Percentiles rank a stretch among this genome's conserved stretches.
These are phyloP conservation scores for Halcyon chelicuti DNA, from an alignment of 2,797 vertebrate genomes.

Conservation along the genomic window DNA sequence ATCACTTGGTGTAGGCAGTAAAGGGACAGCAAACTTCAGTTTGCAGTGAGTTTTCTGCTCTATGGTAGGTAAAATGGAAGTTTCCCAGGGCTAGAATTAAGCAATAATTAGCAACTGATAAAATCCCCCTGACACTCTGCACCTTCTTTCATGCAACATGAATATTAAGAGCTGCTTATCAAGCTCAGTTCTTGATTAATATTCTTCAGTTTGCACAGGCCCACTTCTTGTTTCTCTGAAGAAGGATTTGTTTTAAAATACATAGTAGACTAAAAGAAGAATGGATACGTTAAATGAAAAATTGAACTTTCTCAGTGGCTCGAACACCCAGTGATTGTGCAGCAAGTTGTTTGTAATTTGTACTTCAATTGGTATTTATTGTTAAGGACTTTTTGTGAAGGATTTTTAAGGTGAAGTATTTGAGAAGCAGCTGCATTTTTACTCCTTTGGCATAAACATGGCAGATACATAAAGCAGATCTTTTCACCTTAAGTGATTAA, in stretches of 20 bases:
- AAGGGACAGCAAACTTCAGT: background rate
- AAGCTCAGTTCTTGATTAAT: background rate
- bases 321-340: background rate
- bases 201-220: background rate
- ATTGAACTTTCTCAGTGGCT: background rate
- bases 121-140: background rate
- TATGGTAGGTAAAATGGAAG: background rate
- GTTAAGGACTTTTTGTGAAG: background rate
- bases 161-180: constrained; percentile 32
- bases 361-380: background rate
- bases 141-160: background rate
- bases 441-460: background rate
- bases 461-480: background rate
- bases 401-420: background rate
- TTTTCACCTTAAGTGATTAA: background rate
- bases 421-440: background rate
- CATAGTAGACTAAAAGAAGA: background rate
- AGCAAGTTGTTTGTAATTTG: background rate
- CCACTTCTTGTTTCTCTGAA: background rate
- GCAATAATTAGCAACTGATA: constrained; percentile 38
- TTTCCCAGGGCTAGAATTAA: background rate
- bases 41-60: background rate
- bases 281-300: background rate
- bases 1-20: background rate
- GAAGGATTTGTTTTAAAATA: background rate